Evolutionary conservation across 2,888 invertebrate species (phyloP).

Genomic region (Sminthurides aquaticus): DNA sequence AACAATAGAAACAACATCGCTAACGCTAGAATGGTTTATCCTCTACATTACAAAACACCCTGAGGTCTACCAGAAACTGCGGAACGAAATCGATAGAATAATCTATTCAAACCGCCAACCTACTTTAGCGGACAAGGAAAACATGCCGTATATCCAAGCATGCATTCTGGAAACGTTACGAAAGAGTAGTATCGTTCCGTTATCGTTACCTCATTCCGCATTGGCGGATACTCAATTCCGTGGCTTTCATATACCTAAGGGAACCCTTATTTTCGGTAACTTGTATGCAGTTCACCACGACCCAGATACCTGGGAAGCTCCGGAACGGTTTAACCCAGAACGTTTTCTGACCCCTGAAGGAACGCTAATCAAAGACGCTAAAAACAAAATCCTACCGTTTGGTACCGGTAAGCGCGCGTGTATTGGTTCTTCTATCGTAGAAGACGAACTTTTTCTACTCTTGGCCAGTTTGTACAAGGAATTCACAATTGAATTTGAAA

Average conservation of each 20-base stretch:
- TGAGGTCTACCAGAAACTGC: background rate
- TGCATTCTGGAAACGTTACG: background rate
- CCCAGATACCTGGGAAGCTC: background rate
- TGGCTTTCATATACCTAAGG: background rate
- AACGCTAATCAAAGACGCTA: background rate
- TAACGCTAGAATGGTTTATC: background rate
- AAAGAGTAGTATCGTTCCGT: background rate
- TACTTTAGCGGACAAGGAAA: background rate
- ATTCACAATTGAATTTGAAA: background rate
- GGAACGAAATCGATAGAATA: background rate
- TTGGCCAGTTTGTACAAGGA: background rate
- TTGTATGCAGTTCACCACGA: background rate
- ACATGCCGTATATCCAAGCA: background rate
- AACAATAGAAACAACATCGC: background rate
- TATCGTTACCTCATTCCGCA: background rate
- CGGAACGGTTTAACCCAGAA: background rate
- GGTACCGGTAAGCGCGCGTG: background rate
- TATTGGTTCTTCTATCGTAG: background rate
- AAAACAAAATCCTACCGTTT: background rate
- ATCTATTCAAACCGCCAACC: background rate
- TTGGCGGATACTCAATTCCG: background rate
- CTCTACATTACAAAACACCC: background rate
- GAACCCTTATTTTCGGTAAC: background rate
- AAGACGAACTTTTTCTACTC: background rate
- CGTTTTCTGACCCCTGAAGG: background rate